A percentile compares a stretch with the other conserved stretches of the same genome.
Conservation (phyloP, 2,888 invertebrate genomes). For the Disparrhopalites patrizii region DNA sequence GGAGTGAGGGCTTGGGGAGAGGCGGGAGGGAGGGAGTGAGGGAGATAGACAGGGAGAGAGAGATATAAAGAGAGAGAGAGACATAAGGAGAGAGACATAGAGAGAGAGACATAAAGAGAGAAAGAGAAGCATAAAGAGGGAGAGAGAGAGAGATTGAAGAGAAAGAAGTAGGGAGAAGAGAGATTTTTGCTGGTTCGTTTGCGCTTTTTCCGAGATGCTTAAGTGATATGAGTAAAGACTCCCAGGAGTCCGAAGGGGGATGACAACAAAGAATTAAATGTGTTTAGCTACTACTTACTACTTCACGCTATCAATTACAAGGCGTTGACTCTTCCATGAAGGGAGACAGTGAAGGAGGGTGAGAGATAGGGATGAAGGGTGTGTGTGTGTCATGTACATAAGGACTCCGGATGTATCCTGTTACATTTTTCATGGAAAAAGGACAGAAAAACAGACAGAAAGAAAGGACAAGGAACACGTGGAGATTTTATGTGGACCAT, state of each 20-base stretch:
- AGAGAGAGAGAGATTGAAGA: too few relatives aligned
- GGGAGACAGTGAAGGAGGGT: too few relatives aligned
- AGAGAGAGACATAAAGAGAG: not conserved
- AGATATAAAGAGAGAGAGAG: too few relatives aligned
- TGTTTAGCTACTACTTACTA: not conserved
- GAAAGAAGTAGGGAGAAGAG: too few relatives aligned
- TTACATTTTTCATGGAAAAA: not conserved
- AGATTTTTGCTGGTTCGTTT: not conserved
- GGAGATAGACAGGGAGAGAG: too few relatives aligned
- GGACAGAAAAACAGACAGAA: not conserved
- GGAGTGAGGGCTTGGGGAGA: too few relatives aligned
- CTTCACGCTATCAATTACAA: conserved; percentile 17
- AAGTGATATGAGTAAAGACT: conserved; percentile 18
- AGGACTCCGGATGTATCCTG: conserved; percentile 3
- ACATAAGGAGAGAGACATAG: too few relatives aligned
- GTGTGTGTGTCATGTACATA: not conserved
- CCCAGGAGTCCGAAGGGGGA: conserved; percentile 5
- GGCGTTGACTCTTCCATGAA: too few relatives aligned
- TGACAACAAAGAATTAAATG: conserved; percentile 6
- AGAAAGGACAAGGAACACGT: not conserved
- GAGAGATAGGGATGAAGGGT: too few relatives aligned
- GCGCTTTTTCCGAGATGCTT: not conserved
- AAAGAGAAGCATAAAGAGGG: too few relatives aligned
- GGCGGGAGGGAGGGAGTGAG: too few relatives aligned
- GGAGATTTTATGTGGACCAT: not conserved